Evolutionary conservation across 2,113 vertebrate genomes (phyloP), one percentile per base, ranked within the genome.

Genomic region (Sebastes schlegelii): DNA sequence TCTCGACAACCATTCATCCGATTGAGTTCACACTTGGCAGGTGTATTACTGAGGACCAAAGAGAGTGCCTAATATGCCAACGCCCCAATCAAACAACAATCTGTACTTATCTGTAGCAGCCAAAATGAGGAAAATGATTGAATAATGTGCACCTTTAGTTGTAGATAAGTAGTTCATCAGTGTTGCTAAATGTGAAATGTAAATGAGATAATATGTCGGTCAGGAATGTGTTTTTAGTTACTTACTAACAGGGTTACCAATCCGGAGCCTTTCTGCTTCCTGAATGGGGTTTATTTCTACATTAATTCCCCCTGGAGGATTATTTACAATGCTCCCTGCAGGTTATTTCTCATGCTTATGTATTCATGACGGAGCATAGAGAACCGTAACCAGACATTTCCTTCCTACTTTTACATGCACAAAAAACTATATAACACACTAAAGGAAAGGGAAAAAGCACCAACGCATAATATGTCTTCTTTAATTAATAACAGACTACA

Each of bases 281-380:
- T 57, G 9, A 14, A 11, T 46, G 5, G 26, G 21, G 43, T 60
- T 74, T 64, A 65, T 76, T 65, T 80, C 1, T 48, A 51, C 52
- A 45, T 78, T 61, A 46, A 83, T 49, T 40, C 40, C 46, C 80
- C 51, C 63, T 16, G 40, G 17, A 64, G 46, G 72, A 75, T 76
- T 72, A 72, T 63, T 72, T 54, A 62, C 55, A 62, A 26, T n/a
- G 0, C 70, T 65, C 46, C 10, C 58, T 11, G 1, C 26, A 45
- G 23, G 60, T 70, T 80, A 45, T 52, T 76, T 60, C 26, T 83
- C 45, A 77, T 75, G 48, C 83, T 78, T 83, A 80, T 78, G 69
- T 79, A 73, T 73, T 86, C 55, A 77, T 45, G 14, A n/a, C 57
- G 23, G 49, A 81, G 42, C 71, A 34, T 34, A 49, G 48, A 34